Conservation (phyloP, 2,113 vertebrate species). For the Cryptomyrus ogoouensis region DNA sequence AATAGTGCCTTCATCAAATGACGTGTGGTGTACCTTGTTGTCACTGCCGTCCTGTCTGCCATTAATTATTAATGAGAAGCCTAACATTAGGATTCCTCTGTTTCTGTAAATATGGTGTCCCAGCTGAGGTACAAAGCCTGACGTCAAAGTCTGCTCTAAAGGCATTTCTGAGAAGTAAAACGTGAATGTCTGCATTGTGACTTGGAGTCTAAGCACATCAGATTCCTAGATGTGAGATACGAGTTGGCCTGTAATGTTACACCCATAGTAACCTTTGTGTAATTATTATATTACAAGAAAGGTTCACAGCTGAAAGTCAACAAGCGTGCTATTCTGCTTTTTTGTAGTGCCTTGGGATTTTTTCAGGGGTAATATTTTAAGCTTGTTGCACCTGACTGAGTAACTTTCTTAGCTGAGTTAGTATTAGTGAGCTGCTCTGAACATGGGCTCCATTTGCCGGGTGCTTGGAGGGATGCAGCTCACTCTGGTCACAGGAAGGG, state of each 20-base stretch:
- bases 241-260: neutral
- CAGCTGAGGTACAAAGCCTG: neutral
- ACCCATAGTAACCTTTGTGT: neutral
- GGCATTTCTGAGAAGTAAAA: neutral
- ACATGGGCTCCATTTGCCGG: neutral
- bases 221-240: neutral
- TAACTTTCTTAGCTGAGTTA: neutral
- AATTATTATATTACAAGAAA: neutral
- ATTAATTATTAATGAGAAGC: conserved; percentile 8
- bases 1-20: neutral
- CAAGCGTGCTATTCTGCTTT: neutral
- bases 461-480: neutral
- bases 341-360: neutral
- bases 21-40: neutral
- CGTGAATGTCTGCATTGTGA: neutral
- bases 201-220: neutral
- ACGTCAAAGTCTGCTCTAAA: neutral
- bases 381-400: neutral
- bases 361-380: neutral
- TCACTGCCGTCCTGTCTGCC: neutral
- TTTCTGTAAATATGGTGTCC: neutral
- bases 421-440: neutral
- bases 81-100: neutral
- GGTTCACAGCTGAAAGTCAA: neutral
- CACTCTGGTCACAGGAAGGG: neutral